Evolutionary conservation across 2,888 invertebrate species (phyloP), one percentile per base, ranked within the genome.

Genomic region (Tuberolachnus salignus): DNA sequence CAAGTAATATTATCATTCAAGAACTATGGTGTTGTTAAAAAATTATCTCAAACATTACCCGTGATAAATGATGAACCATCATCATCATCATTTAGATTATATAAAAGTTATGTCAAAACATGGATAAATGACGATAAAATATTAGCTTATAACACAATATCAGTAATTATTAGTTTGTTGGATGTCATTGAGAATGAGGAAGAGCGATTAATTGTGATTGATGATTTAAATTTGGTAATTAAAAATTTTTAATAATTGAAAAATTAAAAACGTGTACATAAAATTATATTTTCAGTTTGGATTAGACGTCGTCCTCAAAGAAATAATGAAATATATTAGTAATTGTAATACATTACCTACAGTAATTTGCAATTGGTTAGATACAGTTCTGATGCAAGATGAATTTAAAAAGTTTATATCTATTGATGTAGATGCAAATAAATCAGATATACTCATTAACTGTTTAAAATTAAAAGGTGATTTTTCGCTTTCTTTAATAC

Each of bases 291-390:
- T 42, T 59, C n/a, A 78, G 78, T 69, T 78, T 61, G 78, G 78
- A 51, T 78, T 59, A 42, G 16, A 69, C 61, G 42, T 78, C 42
- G 69, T 69, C 0, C 69, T 78, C 16, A 69, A 69, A 69, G 78
- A 78, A 78, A 69, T 78, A 69, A 78, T 78, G 78, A 78, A 67
- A 42, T 78, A 69, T 51, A 69, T 78, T 42, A 78, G 67, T 61
- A 69, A 78, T 1, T 59, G 69, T 14, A 23, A 78, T 51, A 51
- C 42, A n/a, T 57, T 78, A 21, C 78, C 78, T 6, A 1, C 16
- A 4, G 59, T 61, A 6, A 61, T 78, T 69, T 51, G 69, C 10
- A n/a, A 69, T 59, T 78, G 78, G 78, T 78, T 78, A 23, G 78
- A 59, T 2, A 23, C 78, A 13, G 13, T 2, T 49, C 67, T 46